Evolutionary conservation across 2,888 invertebrate species (phyloP).

Genomic region (Thysanoteuthis rhombus): DNA sequence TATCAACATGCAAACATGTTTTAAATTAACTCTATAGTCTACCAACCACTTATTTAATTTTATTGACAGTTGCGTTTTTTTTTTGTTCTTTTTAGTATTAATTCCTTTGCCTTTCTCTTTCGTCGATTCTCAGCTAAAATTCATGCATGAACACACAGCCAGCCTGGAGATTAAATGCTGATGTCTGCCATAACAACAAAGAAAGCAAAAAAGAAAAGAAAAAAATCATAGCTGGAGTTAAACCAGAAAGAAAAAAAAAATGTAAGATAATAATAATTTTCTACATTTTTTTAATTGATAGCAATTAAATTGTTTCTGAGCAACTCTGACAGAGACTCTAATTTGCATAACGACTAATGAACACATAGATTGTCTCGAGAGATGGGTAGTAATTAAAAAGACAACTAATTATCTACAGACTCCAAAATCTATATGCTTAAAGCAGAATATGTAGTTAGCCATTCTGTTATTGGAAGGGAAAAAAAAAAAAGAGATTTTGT

Average conservation of each 20-base stretch:
- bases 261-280: background rate
- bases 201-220: background rate
- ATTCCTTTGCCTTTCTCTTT: background rate
- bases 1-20: background rate
- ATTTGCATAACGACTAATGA: slow-evolving; percentile 12
- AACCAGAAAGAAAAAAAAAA: background rate
- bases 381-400: background rate
- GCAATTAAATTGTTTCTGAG: background rate
- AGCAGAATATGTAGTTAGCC: background rate
- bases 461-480: background rate
- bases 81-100: background rate
- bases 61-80: background rate
- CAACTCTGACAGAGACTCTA: background rate
- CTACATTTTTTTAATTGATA: background rate
- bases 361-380: background rate
- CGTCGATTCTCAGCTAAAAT: background rate
- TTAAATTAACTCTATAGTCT: background rate
- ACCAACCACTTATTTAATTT: background rate
- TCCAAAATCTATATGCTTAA: background rate
- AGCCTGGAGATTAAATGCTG: background rate
- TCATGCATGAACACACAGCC: background rate
- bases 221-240: background rate
- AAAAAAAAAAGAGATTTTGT: background rate
- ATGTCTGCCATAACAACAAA: background rate
- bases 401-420: background rate